These are phyloP conservation scores for Cromileptes altivelis DNA, from an alignment of 2,113 vertebrate genomes.

Conservation along the genomic window DNA sequence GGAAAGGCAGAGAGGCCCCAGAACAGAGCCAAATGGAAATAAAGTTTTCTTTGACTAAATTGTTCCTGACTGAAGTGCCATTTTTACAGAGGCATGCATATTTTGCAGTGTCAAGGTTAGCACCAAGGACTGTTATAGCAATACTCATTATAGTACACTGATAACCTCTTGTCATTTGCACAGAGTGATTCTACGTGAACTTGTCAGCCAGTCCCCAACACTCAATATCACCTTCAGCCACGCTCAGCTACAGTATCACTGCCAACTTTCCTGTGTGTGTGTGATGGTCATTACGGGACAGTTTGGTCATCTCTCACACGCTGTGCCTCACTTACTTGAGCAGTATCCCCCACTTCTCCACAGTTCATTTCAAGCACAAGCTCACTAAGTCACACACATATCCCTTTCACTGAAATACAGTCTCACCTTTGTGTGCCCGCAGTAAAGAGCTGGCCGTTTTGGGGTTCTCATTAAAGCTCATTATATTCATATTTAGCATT, in stretches of 20 bases:
- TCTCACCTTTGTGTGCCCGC: constrained; percentile 51
- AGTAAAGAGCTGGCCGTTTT: constrained; percentile 49
- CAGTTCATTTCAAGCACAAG: constrained; percentile 47
- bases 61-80: no score
- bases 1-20: no score
- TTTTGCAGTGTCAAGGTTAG: neutral
- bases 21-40: no score
- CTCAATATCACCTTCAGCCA: neutral
- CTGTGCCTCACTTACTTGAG: neutral
- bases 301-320: constrained; percentile 5
- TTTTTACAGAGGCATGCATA: neutral
- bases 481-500: constrained; percentile 78
- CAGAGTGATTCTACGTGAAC: neutral
- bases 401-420: constrained; percentile 55
- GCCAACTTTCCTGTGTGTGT: neutral
- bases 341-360: constrained; percentile 16
- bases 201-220: neutral
- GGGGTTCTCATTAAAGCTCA: constrained; percentile 73
- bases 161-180: no score
- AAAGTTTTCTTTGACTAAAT: no score
- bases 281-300: neutral
- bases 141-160: no score
- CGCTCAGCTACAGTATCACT: neutral
- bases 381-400: constrained; percentile 46
- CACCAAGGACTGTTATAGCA: neutral